Percentiles rank a stretch among this genome's conserved stretches.
Conservation (phyloP, 2,888 invertebrate genomes). For the Drosophila histrio region DNA sequence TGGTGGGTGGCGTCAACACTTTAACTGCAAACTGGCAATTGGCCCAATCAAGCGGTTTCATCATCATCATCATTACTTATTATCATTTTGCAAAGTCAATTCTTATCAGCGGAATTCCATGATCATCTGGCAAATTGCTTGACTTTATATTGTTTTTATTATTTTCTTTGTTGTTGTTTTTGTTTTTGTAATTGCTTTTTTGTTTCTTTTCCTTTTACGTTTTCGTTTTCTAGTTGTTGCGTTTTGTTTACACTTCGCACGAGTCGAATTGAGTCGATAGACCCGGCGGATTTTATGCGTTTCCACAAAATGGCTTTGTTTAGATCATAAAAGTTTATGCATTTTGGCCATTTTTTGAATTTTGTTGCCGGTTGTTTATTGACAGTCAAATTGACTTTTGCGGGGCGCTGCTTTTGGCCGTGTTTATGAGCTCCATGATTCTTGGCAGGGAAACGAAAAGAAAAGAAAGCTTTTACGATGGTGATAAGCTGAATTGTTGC, state of each 20-base stretch:
- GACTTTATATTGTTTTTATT: constrained; percentile 11
- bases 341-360: constrained; percentile 47
- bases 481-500: constrained; percentile 7
- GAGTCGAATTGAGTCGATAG: not conserved
- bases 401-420: constrained; percentile 1
- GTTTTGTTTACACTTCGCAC: constrained; percentile 27
- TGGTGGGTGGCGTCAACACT: constrained; percentile 41
- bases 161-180: constrained; percentile 8
- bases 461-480: not conserved
- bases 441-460: not conserved
- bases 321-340: constrained; percentile 51
- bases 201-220: not conserved
- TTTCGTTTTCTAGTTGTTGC: not conserved
- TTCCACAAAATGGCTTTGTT: constrained; percentile 40
- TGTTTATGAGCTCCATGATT: constrained; percentile 30
- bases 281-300: constrained; percentile 9
- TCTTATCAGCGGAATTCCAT: constrained; percentile 42
- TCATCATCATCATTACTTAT: not conserved
- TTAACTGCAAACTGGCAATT: constrained; percentile 20
- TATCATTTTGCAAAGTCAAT: constrained; percentile 7
- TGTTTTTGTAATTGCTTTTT: not conserved
- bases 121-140: constrained; percentile 46
- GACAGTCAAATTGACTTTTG: constrained; percentile 12
- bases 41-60: constrained; percentile 9
- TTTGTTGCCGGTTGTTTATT: constrained; percentile 29